Evolutionary conservation across 2,113 vertebrate species (phyloP), one percentile per base, ranked within the genome.

Genomic region (Erythrocercus mccallii): DNA sequence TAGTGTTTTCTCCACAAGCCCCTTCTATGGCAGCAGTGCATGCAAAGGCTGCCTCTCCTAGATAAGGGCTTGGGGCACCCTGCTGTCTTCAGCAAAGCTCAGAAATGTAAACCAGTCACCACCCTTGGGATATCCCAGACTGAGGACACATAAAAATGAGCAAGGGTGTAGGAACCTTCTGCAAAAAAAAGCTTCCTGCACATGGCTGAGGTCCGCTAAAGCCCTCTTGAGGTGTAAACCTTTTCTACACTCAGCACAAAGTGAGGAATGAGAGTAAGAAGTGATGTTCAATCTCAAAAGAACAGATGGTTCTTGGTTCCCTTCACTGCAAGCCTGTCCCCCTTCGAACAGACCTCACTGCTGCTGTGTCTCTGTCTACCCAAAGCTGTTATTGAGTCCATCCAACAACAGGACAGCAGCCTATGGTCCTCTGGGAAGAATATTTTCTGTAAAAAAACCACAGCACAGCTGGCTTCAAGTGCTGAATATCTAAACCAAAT

Each of bases 191-290:
- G 16, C 7, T 74, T 80, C 31, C 28, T 27, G 57, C 57, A 71
- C 24, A 24, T 19, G 47, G 11, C 33, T 47, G 47, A 48, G 11
- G 35, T 31, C 25, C n/a, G 25, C 11, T 33, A 12, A 76, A 66
- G 9, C 27, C n/a, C 38, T 14, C 2, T 31, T 57, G 51, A 20
- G 10, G 28, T 56, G n/a, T 48, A 79, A 69, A 78, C 10, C 15
- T 60, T 48, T 40, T 51, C 18, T 74, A 12, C 0, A 0, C 10
- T 38, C 51, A 66, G 65, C 42, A 70, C 38, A n/a, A 17, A 0
- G 1, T 15, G 24, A 71, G 58, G 17, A 74, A 66, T 61, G 37
- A 92, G 61, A 69, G 22, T 19, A 16, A 70, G 24, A 15, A 66
- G 12, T 15, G 21, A 47, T 47, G 47, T 31, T 27, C 31, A 61